These are phyloP conservation scores for Gila orcuttii DNA, from an alignment of 2,113 vertebrate species.

Conservation along the genomic window DNA sequence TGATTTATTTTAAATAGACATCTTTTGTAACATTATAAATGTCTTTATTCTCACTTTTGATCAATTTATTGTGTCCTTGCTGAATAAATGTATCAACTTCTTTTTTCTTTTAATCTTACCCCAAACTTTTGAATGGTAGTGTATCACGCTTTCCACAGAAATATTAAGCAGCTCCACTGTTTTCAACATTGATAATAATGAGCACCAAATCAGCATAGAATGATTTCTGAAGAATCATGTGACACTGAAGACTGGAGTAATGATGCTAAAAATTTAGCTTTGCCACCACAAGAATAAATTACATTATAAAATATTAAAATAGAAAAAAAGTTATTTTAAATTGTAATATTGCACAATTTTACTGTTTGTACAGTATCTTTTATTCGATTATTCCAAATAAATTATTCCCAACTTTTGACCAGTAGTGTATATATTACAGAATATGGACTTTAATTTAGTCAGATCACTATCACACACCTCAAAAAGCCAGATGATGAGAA, in stretches of 20 bases:
- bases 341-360: not conserved
- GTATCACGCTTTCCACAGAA: not conserved
- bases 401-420: too few species aligned
- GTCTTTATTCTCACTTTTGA: not conserved
- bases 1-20: too few species aligned
- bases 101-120: too few species aligned
- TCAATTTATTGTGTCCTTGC: not conserved
- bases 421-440: not conserved
- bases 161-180: not conserved
- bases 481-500: constrained; percentile 86
- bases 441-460: not conserved
- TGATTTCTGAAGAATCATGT: not conserved
- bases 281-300: not conserved
- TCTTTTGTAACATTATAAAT: too few species aligned
- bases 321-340: not conserved
- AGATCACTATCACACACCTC: constrained; percentile 73
- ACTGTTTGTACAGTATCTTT: not conserved
- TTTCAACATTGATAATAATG: not conserved
- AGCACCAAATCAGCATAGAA: not conserved
- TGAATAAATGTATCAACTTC: not conserved
- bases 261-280: not conserved
- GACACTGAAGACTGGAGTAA: not conserved
- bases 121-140: not conserved
- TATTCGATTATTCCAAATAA: too few species aligned
- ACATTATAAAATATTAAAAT: not conserved